Base-by-base conservation (phyloP, 2,888 invertebrate species). In the Acanthosepion lycidas region DNA sequence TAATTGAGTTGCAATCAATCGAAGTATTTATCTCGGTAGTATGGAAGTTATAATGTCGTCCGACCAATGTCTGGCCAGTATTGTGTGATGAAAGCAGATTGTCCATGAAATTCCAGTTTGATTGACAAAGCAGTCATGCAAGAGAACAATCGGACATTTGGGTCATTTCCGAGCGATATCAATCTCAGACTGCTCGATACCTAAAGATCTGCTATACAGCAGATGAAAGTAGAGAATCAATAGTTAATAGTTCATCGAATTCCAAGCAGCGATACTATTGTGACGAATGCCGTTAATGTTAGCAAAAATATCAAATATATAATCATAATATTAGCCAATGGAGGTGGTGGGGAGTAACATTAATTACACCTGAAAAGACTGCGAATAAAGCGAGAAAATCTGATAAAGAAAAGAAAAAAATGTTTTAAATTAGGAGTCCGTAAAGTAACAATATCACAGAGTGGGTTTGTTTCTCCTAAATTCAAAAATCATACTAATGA, bases 1-100 rank as follows among this genome's bases (percentile, higher is more conserved):
- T n/a, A 78, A 78, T 78, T 78, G n/a, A 33, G n/a, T 33, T n/a
- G n/a, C 78, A 78, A 78, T 78, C 78, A 78, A 78, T 78, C 78
- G n/a, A 78, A 4, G 78, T 33, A 78, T n/a, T 78, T 78, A 33
- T 78, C 78, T 12, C 18, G 78, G 78, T 33, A n/a, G 8, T 9
- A 5, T 33, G 78, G 15, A 15, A 78, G 15, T 33, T 12, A 78
- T 78, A 18, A 78, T 78, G 15, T 9, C 78, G 78, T 12, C 33
- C 15, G 78, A 12, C 78, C 18, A 33, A 78, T 33, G n/a, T n/a
- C n/a, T n/a, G n/a, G 78, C 0, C 12, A 33, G 78, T 78, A 12
- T 33, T 15, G 78, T 15, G n/a, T 23, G 78, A 78, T 78, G 33
- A 78, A 78, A n/a, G 78, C 78, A 78, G 78, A 1, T n/a, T 78